These are phyloP conservation scores for Okamejei kenojei DNA, from an alignment of 2,797 vertebrate genomes.

Conservation along the genomic window DNA sequence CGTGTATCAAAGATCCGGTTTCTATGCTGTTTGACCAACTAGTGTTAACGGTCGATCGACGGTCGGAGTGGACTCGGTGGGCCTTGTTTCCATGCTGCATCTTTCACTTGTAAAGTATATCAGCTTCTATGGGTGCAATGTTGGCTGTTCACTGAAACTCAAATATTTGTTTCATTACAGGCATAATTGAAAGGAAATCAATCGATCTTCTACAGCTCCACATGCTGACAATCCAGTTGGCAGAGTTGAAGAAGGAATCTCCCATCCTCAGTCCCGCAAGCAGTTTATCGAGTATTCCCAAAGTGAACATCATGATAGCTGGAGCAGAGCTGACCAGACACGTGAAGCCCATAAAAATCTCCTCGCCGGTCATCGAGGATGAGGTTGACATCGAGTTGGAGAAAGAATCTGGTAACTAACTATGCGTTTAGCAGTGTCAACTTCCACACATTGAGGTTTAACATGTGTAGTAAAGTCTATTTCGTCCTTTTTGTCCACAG, in stretches of 20 bases:
- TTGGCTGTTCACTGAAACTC: not conserved
- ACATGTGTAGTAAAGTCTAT: not conserved
- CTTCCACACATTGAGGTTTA: not conserved
- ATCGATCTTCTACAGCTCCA: slow-evolving; percentile 51
- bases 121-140: not conserved
- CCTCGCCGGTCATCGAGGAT: not conserved
- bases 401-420: slow-evolving; percentile 40
- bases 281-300: not conserved
- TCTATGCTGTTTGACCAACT: too few relatives aligned
- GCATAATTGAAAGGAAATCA: slow-evolving; percentile 50
- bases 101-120: too few relatives aligned
- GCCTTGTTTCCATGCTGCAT: too few relatives aligned
- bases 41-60: too few relatives aligned
- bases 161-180: slow-evolving; percentile 41
- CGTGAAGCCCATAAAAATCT: slow-evolving; percentile 28
- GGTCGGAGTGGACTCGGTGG: too few relatives aligned
- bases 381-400: slow-evolving; percentile 19
- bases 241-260: fast-evolving
- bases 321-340: not conserved
- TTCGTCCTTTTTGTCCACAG: not conserved
- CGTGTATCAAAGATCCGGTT: not conserved
- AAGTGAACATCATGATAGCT: slow-evolving; percentile 45
- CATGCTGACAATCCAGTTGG: slow-evolving; percentile 38
- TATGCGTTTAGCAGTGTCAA: not conserved
- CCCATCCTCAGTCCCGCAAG: not conserved